A percentile compares a stretch with the other conserved stretches of the same genome.
Conservation (phyloP, 2,888 invertebrate genomes). For the Nematopogon swammerdamellus region DNA sequence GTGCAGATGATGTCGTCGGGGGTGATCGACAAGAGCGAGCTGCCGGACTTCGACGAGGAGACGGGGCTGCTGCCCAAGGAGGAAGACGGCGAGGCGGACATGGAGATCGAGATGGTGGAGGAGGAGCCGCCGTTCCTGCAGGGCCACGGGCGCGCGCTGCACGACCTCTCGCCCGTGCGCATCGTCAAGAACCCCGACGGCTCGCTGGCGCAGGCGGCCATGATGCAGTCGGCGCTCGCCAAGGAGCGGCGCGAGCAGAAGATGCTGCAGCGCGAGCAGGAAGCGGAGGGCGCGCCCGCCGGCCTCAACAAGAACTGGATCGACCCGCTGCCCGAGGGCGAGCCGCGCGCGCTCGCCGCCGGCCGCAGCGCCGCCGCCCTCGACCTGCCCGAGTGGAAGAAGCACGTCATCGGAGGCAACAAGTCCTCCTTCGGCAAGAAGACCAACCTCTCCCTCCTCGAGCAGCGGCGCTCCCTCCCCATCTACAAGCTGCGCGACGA, state of each 20-base stretch:
- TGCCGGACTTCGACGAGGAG: slow-evolving; percentile 98
- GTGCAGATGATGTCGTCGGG: slow-evolving; percentile 85
- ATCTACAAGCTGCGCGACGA: slow-evolving; percentile 96
- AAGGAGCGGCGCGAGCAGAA: slow-evolving; percentile 97
- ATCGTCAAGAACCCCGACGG: slow-evolving; percentile 99
- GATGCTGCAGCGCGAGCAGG: slow-evolving; percentile 91
- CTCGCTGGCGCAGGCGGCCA: slow-evolving; percentile 96
- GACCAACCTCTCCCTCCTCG: slow-evolving; percentile 88
- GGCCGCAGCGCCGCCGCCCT: slow-evolving; percentile 25
- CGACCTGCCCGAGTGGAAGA: slow-evolving; percentile 99
- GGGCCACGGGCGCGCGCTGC: slow-evolving; percentile 87
- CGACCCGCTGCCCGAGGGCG: slow-evolving; percentile 88
- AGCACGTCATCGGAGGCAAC: slow-evolving; percentile 95
- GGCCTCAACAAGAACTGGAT: slow-evolving; percentile 93
- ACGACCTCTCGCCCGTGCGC: slow-evolving; percentile 89
- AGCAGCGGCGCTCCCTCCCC: slow-evolving; percentile 93
- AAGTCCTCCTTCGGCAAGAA: slow-evolving; percentile 98
- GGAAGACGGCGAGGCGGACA: slow-evolving; percentile 96
- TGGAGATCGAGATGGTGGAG: slow-evolving; percentile 97
- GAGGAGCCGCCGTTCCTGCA: slow-evolving; percentile 97
- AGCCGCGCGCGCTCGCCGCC: slow-evolving; percentile 62
- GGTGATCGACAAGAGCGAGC: slow-evolving; percentile 86
- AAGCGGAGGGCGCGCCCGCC: slow-evolving; percentile 81
- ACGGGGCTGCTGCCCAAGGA: slow-evolving; percentile 89
- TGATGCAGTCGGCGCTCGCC: slow-evolving; percentile 98